Base-by-base conservation (phyloP, 2,113 vertebrate genomes). In the Xiphias gladius region DNA sequence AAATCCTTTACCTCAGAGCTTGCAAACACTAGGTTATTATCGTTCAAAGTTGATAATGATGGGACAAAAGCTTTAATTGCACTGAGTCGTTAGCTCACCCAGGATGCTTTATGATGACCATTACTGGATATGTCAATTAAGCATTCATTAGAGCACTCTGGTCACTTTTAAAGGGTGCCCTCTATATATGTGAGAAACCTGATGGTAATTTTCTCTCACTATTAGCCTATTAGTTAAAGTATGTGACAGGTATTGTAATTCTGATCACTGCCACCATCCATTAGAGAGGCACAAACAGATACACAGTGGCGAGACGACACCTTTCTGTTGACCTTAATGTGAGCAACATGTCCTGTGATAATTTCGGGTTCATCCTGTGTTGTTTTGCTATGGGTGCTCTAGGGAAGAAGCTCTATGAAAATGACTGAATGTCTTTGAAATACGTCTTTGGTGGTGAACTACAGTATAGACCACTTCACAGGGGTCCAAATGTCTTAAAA, bases 231-330 rank as follows among this genome's bases (percentile, higher is more conserved):
- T 66, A 80, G 66, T 68, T 72, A 28, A 63, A 59, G 64, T 69
- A 59, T 89, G 76, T 84, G 79, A 88, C 83, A 85, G 84, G 80
- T 89, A 62, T 86, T 85, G 62, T 87, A 82, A 86, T 91, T 85
- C 66, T 52, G 12, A 68, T 73, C 72, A 48, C 22, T 55, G 79
- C 65, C 46, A 62, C 54, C 73, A 32, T 71, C 79, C 77, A 86
- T 85, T 87, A 84, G 35, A 52, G 30, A 76, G 57, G 37, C 39
- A 57, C 67, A 86, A 84, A 81, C 35, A 86, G 22, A 79, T 43
- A 50, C 68, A 66, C 68, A 22, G 71, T 61, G 39, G 67, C 48
- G 58, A 64, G 62, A 69, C 52, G 58, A 24, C 69, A 55, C 61
- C 74, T 82, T 72, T 84, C 67, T 55, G 63, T 17, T 93, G 85